Evolutionary conservation across 1,140 invertebrate species (phyloP), one percentile per base, ranked within the genome.

Genomic region (Gonatopus flavifemur): DNA sequence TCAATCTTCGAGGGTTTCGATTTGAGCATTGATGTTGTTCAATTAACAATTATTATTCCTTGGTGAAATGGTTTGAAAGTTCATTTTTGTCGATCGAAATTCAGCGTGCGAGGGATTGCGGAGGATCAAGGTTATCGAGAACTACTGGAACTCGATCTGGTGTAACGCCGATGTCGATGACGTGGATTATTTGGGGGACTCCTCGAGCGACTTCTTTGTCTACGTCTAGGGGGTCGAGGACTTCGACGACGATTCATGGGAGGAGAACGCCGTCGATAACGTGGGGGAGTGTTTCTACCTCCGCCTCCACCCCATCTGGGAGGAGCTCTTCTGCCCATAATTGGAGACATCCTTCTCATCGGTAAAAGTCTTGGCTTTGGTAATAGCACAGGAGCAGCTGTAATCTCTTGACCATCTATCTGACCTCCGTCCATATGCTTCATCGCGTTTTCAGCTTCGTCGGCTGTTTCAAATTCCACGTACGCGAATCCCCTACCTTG

Each of bases 401-500:
- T 94, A 35, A 98, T 92, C 80, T 97, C 94, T 72, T 96, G 93
- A 13, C 94, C 94, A 81, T 91, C 88, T 58, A 91, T 88, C 77
- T 90, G 88, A 24, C 88, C 84, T 74, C 96, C 96, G 81, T 99
- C 95, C 96, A 98, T 98, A 64, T 98, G 93, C 77, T 98, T 98
- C 86, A 98, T 94, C 0, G 96, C 96, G 80, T 96, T 96, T 76
- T 98, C 94, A 24, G 96, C 96, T 77, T 98, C 94, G 64, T 98
- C 95, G 1, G 93, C 79, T 49, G 87, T 96, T 57, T 87, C 88
- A 78, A 91, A 99, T 66, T 98, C 96, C 6, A 99, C 88, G 74
- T 98, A 98, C 6, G 92, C 94, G 80, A 93, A 94, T 12, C 95
- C 94, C 20, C 90, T 83, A 18, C 90, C 89, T 55, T 94, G 82